A percentile compares a stretch with the other conserved stretches of the same genome.
phyloP scores from a whole-genome alignment of 1,140 invertebrate genomes.

The Delia radicum region DNA sequence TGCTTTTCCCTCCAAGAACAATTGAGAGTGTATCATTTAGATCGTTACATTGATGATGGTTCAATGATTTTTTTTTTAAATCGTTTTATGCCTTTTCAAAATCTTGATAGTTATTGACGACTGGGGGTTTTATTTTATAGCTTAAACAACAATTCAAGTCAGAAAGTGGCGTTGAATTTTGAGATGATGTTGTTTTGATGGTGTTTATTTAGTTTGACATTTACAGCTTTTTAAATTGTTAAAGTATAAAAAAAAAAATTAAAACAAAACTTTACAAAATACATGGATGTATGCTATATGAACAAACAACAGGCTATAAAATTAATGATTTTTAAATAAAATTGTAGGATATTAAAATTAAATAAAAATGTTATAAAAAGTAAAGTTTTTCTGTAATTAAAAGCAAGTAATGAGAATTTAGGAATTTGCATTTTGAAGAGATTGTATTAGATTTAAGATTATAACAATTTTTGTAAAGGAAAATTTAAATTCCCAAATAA shows the following conservation, averaged over 20 bases:
- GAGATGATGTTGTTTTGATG: background rate
- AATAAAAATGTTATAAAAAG: background rate
- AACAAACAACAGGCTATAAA: background rate
- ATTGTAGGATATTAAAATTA: background rate
- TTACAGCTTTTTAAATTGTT: constrained; percentile 2
- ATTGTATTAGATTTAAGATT: no score
- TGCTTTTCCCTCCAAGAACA: background rate
- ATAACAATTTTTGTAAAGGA: no score
- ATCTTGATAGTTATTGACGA: background rate
- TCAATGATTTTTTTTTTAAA: background rate
- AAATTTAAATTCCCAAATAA: no score
- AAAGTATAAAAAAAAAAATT: background rate
- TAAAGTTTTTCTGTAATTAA: background rate
- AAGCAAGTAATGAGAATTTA: background rate
- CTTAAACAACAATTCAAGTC: background rate
- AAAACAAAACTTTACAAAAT: constrained; percentile 2
- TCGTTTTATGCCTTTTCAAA: background rate
- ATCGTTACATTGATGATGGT: background rate
- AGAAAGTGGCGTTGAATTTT: background rate
- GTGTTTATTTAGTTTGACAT: background rate
- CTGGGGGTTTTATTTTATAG: background rate
- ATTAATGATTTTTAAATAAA: background rate
- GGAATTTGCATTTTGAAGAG: background rate
- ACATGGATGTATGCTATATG: background rate
- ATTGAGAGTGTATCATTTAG: background rate